Conservation (phyloP, 2,797 vertebrate species). For the Leptatherina wallacei region DNA sequence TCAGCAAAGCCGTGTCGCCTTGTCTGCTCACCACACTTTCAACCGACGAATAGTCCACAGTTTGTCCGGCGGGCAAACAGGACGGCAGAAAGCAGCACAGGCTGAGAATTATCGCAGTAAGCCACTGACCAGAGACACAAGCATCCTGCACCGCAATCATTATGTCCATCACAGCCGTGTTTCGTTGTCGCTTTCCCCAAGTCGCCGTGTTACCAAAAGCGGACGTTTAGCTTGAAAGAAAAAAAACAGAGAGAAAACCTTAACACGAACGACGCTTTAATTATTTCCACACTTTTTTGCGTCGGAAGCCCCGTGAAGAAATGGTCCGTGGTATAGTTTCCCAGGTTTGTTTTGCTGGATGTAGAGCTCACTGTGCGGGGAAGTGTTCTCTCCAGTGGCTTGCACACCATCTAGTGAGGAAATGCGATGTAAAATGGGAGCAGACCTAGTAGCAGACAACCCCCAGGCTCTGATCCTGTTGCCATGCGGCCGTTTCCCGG, state of each 20-base stretch:
- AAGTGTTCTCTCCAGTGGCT: conserved; percentile 89
- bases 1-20: conserved; percentile 95
- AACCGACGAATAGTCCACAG: conserved; percentile 92
- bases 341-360: conserved; percentile 77
- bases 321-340: conserved; percentile 77
- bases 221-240: conserved; percentile 4
- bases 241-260: conserved; percentile 39
- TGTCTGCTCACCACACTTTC: conserved; percentile 96
- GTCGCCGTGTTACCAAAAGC: conserved; percentile 59
- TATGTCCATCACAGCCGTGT: conserved; percentile 92
- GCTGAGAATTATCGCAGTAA: conserved; percentile 92
- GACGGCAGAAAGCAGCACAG: conserved; percentile 93
- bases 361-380: conserved; percentile 78
- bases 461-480: conserved; percentile 96
- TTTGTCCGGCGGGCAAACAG: conserved; percentile 93
- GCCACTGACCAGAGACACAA: conserved; percentile 96
- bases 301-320: conserved; percentile 66
- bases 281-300: conserved; percentile 71
- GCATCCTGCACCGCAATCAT: conserved; percentile 94
- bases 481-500: conserved; percentile 99
- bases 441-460: conserved; percentile 88
- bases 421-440: conserved; percentile 90
- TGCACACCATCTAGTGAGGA: conserved; percentile 94
- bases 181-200: conserved; percentile 63
- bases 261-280: conserved; percentile 45